Conservation (phyloP, 2,888 invertebrate genomes). For the Anoncus sp. region DNA sequence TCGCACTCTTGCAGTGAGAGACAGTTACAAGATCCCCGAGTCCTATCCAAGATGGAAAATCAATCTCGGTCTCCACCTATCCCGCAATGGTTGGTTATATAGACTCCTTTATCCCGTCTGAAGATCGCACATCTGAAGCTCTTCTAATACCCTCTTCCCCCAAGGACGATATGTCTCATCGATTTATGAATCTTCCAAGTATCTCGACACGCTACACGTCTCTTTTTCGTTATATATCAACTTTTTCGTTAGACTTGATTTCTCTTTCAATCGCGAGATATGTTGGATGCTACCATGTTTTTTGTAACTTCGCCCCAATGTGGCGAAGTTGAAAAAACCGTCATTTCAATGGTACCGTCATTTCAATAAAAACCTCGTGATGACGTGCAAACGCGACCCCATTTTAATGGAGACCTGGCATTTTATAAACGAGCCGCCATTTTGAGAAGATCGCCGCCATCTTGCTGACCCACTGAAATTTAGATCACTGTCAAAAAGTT, state of each 20-base stretch:
- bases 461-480: not conserved
- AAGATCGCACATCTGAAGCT: conserved; percentile 69
- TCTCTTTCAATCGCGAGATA: too few species aligned
- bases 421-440: not conserved
- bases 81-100: conserved; percentile 41
- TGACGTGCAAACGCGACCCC: too few species aligned
- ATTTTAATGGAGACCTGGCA: not conserved
- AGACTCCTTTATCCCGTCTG: conserved; percentile 72
- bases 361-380: too few species aligned
- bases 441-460: not conserved
- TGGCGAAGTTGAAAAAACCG: too few species aligned
- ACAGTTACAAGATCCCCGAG: conserved; percentile 52
- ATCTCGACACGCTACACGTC: not conserved
- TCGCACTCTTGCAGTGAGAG: conserved; percentile 15
- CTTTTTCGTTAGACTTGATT: not conserved
- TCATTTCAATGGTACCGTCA: too few species aligned
- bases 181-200: conserved; percentile 36
- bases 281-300: too few species aligned
- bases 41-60: conserved; percentile 69
- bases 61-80: conserved; percentile 66
- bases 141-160: too few species aligned
- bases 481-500: not conserved
- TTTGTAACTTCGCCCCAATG: too few species aligned
- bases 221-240: not conserved
- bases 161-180: conserved; percentile 43